These are phyloP conservation scores for Cephalophus harveyi DNA, from an alignment of 2,113 vertebrate species.

Conservation along the genomic window DNA sequence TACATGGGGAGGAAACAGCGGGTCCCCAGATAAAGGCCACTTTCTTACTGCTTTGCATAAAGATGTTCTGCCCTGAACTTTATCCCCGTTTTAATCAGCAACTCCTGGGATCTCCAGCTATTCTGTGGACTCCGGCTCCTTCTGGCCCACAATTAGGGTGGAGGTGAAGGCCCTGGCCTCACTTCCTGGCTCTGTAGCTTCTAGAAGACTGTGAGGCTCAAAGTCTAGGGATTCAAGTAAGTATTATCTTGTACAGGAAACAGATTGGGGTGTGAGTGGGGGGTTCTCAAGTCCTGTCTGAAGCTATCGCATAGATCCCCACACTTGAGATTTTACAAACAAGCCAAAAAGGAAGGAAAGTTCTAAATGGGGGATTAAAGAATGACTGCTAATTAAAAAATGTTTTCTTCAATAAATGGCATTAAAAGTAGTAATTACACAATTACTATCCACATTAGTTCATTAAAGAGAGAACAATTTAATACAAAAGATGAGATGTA, in stretches of 20 bases:
- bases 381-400: background rate
- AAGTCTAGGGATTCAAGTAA: background rate
- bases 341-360: background rate
- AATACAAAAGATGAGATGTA: background rate
- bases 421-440: background rate
- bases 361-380: background rate
- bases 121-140: accelerated
- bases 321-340: background rate
- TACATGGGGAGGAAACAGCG: background rate
- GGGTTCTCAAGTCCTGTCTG: background rate
- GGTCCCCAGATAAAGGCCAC: background rate
- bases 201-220: accelerated
- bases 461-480: background rate
- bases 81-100: background rate
- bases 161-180: background rate
- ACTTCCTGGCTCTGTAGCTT: no score
- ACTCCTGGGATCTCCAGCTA: background rate
- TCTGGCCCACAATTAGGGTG: background rate
- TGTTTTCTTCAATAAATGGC: background rate
- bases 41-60: background rate
- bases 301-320: background rate
- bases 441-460: background rate
- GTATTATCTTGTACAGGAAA: accelerated
- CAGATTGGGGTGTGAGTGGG: background rate
- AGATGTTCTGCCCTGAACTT: background rate